These are phyloP conservation scores for Agrotis exclamationis DNA, from an alignment of 2,888 invertebrate species.

Conservation along the genomic window DNA sequence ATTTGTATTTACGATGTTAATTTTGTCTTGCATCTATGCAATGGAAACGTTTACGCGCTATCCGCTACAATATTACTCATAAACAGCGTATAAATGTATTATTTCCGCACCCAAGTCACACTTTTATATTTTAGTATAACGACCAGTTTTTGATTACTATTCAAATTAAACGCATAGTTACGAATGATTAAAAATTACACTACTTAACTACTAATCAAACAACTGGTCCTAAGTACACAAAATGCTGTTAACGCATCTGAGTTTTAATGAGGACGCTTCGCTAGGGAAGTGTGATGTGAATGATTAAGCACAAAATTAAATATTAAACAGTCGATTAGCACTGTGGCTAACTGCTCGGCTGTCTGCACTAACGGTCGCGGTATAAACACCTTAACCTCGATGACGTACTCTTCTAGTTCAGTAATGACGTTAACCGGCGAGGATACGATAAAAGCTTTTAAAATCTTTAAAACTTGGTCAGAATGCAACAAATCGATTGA, in stretches of 20 bases:
- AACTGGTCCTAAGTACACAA: too few relatives aligned
- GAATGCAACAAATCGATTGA: constrained; percentile 16
- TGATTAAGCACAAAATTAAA: constrained; percentile 34
- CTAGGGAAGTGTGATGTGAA: constrained; percentile 35
- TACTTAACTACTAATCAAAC: too few relatives aligned
- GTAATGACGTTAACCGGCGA: constrained; percentile 1
- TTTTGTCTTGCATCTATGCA: too few relatives aligned
- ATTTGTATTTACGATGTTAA: too few relatives aligned
- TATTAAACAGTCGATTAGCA: constrained; percentile 42
- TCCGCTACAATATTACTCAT: too few relatives aligned
- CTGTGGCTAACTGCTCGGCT: constrained; percentile 23
- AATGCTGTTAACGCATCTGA: constrained; percentile 1
- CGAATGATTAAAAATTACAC: too few relatives aligned
- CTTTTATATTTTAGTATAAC: too few relatives aligned
- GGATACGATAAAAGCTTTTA: background rate
- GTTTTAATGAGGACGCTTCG: background rate
- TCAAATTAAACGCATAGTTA: too few relatives aligned
- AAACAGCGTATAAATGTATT: too few relatives aligned
- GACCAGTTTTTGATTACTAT: too few relatives aligned
- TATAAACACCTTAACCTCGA: constrained; percentile 31
- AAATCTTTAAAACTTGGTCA: background rate
- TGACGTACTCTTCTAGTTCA: constrained; percentile 9
- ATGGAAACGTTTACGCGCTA: too few relatives aligned
- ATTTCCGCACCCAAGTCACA: too few relatives aligned
- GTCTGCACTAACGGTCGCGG: constrained; percentile 14